Evolutionary conservation across 1,140 invertebrate genomes (phyloP), one percentile per base, ranked within the genome.

Genomic region (Lordiphosa clarofinis): DNA sequence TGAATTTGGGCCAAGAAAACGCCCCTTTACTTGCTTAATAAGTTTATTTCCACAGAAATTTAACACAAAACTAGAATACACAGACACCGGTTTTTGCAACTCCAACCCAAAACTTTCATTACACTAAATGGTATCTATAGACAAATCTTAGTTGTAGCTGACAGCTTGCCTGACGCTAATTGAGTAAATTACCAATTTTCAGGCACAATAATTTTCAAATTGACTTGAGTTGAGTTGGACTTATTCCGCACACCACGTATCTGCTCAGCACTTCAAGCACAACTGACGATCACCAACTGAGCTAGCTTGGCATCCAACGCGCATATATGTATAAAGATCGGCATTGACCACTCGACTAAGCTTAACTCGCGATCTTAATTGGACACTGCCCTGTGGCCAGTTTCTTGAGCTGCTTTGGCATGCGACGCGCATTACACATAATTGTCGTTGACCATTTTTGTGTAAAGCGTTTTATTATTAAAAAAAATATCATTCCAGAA

Each of bases 151-250:
- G 1, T 48, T 38, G 35, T 3, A 35, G 19, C 31, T 13, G 11
- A 21, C 9, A 40, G 35, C 19, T 24, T 35, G 39, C 39, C 24
- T 46, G 6, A 44, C 10, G 39, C 19, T 53, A 59, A 59, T 59
- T 59, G 19, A 52, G 31, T 40, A 60, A 69, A 61, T 69, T 69
- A 69, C 66, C 56, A 69, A 55, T 69, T 69, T 54, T 48, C 44
- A 58, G 21, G n/a, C 24, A 50, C 65, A 69, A 69, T 69, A 69
- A 46, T 43, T 42, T 19, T 61, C 35, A 69, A 61, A 50, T 69
- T 42, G 3, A 31, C 28, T 36, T 69, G 36, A 21, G 7, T 38
- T n/a, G 10, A 28, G 9, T 36, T 31, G 28, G 1, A 31, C 6
- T 7, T 31, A 31, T 7, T 46, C 11, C 33, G 35, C 49, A 24